phyloP scores from a whole-genome alignment of 1,140 invertebrate species.

The Drosophila repleta region DNA sequence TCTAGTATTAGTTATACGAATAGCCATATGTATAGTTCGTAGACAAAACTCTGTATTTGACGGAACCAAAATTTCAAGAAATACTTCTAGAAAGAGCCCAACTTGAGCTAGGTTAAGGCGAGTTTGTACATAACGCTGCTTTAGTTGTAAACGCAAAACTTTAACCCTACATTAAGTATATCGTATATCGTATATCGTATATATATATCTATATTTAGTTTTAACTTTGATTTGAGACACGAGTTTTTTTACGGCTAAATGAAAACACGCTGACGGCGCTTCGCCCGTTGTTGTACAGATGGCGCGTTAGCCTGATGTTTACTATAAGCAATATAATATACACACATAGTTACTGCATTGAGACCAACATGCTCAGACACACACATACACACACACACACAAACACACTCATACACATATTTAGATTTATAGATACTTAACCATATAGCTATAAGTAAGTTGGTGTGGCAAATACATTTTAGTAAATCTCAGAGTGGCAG shows the following conservation, averaged over 20 bases:
- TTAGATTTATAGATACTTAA: conserved; percentile 55
- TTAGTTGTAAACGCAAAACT: conserved; percentile 24
- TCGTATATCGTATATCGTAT: too few species aligned
- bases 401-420: conserved; percentile 1
- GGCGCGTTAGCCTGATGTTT: conserved; percentile 74
- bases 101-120: conserved; percentile 16
- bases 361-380: conserved; percentile 48
- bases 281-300: conserved; percentile 68
- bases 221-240: background rate
- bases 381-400: conserved; percentile 31
- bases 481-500: conserved; percentile 24
- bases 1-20: conserved; percentile 52
- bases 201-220: too few species aligned
- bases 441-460: conserved; percentile 67
- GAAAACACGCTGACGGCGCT: conserved; percentile 33
- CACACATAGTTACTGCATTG: conserved; percentile 50
- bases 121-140: conserved; percentile 37
- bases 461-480: conserved; percentile 73
- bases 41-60: conserved; percentile 40
- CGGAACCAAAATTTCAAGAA: conserved; percentile 48
- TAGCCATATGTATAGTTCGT: conserved; percentile 34
- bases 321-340: conserved; percentile 75
- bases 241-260: conserved; percentile 37
- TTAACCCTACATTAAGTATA: too few species aligned
- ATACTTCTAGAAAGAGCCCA: conserved; percentile 15